Base-by-base conservation (phyloP, 2,797 vertebrate genomes). In the Sylvilagus floridanus region DNA sequence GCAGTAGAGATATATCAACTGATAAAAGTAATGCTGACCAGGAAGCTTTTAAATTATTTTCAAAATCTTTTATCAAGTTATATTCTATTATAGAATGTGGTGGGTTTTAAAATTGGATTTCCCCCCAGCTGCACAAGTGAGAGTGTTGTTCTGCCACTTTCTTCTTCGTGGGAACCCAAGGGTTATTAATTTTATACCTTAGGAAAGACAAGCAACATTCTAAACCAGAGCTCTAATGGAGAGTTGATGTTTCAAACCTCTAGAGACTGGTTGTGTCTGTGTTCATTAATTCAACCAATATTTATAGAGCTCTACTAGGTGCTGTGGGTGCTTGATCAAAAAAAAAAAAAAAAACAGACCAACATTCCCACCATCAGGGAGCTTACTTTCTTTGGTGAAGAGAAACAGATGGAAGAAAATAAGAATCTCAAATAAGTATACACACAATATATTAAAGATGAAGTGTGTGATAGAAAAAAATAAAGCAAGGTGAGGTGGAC, bases 11-110 rank as follows among this genome's bases (percentile, higher is more conserved):
- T 89, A 63, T 79, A 88, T 86, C 57, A 92, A 50, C 30, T 84
- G 95, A 96, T 96, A 96, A 96, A 95, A 96, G 94, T 90, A 95
- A 91, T 95, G 90, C 94, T 95, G 95, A 96, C 93, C 93, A 88
- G 86, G 72, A 96, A 89, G 79, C 94, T 95, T 96, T 97, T 92
- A 97, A 94, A 95, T 94, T 95, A 95, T 95, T 97, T 97, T 95
- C 86, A 75, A 78, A 94, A 96, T 95, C 92, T 96, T 97, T 93
- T 96, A 94, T 96, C 96, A 95, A 89, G 50, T 92, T 94, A 87
- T 78, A 95, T 95, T 94, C 88, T 95, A 96, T 96, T 96, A 93
- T n/a, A 72, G 90, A 97, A 94, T 87, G 91, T 68, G 85, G 90
- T 1, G 3, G 10, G 13, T 57, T 96, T 96, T 94, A 42, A 96